Conservation (phyloP, 2,888 invertebrate species). For the Hirtodrosophila duncani region DNA sequence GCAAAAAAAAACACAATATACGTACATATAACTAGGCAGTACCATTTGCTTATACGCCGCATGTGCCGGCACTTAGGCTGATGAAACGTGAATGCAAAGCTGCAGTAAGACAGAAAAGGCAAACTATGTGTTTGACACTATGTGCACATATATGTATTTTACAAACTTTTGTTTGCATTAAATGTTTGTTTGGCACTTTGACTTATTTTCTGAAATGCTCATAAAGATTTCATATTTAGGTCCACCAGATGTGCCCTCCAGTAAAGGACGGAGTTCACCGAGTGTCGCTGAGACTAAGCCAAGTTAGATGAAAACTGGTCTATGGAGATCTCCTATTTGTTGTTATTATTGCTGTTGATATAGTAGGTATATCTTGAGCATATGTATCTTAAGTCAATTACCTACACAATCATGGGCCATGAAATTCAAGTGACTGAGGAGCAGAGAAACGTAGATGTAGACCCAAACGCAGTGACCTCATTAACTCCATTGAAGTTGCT, state of each 20-base stretch:
- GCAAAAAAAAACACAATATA: conserved; percentile 10
- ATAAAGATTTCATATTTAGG: conserved; percentile 39
- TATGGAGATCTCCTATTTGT: neutral
- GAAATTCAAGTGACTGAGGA: conserved; percentile 17
- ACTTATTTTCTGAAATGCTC: conserved; percentile 41
- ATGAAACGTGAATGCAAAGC: conserved; percentile 32
- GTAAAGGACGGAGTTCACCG: neutral
- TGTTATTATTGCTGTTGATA: conserved; percentile 1
- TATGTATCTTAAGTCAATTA: conserved; percentile 41
- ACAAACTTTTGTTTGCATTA: conserved; percentile 12
- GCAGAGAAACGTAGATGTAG: conserved; percentile 8
- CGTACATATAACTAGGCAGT: conserved; percentile 16
- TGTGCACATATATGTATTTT: no score
- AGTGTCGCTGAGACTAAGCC: no score
- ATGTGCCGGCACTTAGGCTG: conserved; percentile 63
- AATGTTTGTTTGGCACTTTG: conserved; percentile 63
- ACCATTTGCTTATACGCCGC: conserved; percentile 64
- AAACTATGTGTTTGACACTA: no score
- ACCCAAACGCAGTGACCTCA: conserved; percentile 53
- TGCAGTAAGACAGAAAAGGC: conserved; percentile 25
- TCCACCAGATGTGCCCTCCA: conserved; percentile 45
- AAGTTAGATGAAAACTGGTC: no score
- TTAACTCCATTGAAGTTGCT: conserved; percentile 33
- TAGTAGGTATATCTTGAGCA: conserved; percentile 5
- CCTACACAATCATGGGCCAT: conserved; percentile 30